Conservation (phyloP, 2,797 vertebrate species). For the Sphenodon punctatus region DNA sequence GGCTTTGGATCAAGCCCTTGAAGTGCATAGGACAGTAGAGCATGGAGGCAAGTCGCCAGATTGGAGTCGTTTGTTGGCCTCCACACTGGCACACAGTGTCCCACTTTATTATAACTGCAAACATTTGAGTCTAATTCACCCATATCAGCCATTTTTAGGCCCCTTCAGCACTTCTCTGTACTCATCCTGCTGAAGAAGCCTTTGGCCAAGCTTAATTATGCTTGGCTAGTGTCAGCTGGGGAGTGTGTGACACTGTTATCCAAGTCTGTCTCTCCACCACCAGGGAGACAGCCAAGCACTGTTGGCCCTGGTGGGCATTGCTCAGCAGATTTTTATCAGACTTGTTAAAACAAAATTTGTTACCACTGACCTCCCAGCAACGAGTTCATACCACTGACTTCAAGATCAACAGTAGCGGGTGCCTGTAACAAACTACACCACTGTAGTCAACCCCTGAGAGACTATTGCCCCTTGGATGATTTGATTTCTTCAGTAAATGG, state of each 20-base stretch:
- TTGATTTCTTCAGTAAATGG: not conserved
- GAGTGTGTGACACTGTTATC: constrained; percentile 39
- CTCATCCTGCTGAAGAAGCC: constrained; percentile 33
- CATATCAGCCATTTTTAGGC: not conserved
- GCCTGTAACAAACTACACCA: not conserved
- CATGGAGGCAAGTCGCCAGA: not conserved
- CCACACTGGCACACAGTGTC: fast-evolving
- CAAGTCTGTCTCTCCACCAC: constrained; percentile 41
- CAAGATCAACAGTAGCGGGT: not conserved
- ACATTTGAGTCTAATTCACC: constrained; percentile 30
- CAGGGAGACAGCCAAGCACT: constrained; percentile 36
- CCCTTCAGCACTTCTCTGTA: constrained; percentile 29
- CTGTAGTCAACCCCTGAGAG: constrained; percentile 33
- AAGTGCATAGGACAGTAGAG: not conserved
- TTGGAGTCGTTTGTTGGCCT: constrained; percentile 12
- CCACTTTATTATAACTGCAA: constrained; percentile 10
- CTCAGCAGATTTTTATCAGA: constrained; percentile 72
- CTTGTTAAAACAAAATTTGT: constrained; percentile 61
- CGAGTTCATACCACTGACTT: constrained; percentile 41
- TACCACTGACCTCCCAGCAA: constrained; percentile 49
- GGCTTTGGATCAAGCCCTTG: not conserved
- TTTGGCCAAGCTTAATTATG: constrained; percentile 54
- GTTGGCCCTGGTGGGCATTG: constrained; percentile 47
- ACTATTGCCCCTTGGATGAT: constrained; percentile 7
- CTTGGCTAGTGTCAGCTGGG: constrained; percentile 30